phyloP scores from a whole-genome alignment of 2,888 invertebrate species.

The Noctua janthina region DNA sequence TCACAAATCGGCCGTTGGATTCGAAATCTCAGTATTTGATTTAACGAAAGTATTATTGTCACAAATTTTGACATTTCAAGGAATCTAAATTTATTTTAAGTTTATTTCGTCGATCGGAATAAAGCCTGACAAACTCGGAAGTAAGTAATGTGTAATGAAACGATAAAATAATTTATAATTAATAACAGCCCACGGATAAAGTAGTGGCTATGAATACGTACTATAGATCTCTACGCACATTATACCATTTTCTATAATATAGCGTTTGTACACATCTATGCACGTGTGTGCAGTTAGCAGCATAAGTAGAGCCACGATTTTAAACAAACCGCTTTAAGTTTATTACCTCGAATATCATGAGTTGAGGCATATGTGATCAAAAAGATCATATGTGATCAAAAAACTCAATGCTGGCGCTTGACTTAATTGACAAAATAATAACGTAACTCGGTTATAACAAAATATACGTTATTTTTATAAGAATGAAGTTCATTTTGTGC shows the following conservation, averaged over 20 bases:
- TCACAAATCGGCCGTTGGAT: constrained; percentile 19
- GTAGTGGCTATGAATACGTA: constrained; percentile 10
- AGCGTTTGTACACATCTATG: constrained; percentile 16
- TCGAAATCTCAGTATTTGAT: constrained; percentile 39
- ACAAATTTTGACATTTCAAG: constrained; percentile 13
- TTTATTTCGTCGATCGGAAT: background rate
- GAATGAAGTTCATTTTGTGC: background rate
- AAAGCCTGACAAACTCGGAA: background rate
- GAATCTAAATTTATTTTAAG: constrained; percentile 29
- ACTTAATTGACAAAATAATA: background rate
- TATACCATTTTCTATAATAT: constrained; percentile 6
- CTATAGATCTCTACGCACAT: constrained; percentile 26
- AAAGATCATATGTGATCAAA: background rate
- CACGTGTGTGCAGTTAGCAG: background rate
- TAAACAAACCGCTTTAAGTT: background rate
- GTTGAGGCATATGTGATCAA: background rate
- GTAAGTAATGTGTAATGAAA: background rate
- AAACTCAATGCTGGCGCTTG: background rate
- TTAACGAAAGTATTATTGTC: constrained; percentile 28
- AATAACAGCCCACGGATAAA: background rate
- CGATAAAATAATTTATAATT: background rate
- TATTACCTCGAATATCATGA: background rate
- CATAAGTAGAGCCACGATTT: background rate
- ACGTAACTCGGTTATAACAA: background rate
- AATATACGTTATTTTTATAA: background rate